Conservation (phyloP, 2,888 invertebrate species). For the Hypena proboscidalis region DNA sequence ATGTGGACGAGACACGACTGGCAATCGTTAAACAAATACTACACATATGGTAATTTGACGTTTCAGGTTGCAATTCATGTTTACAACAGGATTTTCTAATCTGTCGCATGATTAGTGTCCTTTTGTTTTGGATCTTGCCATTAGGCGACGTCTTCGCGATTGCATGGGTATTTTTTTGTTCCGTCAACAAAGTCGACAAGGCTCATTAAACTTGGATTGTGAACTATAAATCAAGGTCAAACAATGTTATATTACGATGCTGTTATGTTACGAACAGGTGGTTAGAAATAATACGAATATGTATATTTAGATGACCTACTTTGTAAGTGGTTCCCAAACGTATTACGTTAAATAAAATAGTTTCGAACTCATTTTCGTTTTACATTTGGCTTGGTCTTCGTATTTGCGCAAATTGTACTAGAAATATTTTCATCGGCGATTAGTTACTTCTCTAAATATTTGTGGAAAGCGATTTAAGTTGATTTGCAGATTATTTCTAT, state of each 20-base stretch:
- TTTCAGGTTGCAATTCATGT: constrained; percentile 48
- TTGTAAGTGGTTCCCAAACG: constrained; percentile 17
- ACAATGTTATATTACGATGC: constrained; percentile 53
- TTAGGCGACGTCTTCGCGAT: constrained; percentile 15
- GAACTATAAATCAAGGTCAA: constrained; percentile 58
- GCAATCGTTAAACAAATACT: constrained; percentile 65
- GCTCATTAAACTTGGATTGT: constrained; percentile 45
- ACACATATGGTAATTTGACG: constrained; percentile 62
- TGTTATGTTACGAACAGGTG: constrained; percentile 55
- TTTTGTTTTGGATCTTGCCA: constrained; percentile 26
- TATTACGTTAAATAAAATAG: constrained; percentile 16
- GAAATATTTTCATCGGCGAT: background rate
- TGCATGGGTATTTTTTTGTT: constrained; percentile 37
- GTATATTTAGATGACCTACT: constrained; percentile 48
- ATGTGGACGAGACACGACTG: constrained; percentile 62
- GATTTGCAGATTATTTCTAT: background rate
- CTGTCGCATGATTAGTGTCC: constrained; percentile 37
- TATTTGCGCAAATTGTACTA: constrained; percentile 1
- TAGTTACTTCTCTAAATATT: constrained; percentile 6
- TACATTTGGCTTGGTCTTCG: constrained; percentile 5
- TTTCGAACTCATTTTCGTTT: constrained; percentile 19
- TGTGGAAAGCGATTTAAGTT: background rate
- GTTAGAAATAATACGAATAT: constrained; percentile 46
- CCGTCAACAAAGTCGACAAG: constrained; percentile 39
- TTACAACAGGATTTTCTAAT: constrained; percentile 51